Evolutionary conservation across 1,140 invertebrate species (phyloP), one percentile per base, ranked within the genome.

Genomic region (Hylyphantes graminicola): DNA sequence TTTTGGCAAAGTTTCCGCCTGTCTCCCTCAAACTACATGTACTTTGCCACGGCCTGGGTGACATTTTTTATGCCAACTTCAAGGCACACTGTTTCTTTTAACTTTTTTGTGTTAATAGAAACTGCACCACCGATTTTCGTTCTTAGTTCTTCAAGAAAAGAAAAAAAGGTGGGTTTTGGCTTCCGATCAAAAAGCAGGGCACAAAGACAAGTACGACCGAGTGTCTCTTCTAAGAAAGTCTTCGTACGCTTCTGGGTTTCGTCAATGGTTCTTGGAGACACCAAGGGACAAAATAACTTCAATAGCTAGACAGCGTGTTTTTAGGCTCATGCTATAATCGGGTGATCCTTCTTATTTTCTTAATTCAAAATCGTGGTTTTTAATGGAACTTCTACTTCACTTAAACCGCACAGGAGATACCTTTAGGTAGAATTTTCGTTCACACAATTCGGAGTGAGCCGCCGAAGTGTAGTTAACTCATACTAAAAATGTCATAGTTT

Each of bases 191-290:
- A 59, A 70, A 70, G 12, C 9, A 35, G 51, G 51, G 50, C 51
- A 19, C 51, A 70, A 70, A n/a, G 35, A 35, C 35, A 35, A 35
- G 35, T 35, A 35, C 35, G 35, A 15, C 51, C 15, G 50, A 15
- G 50, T 53, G 54, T 15, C n/a, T 70, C 51, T 68, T 70, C 68
- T 51, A n/a, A 19, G 68, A 70, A 35, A 70, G 48, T 51, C 12
- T 51, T n/a, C 53, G n/a, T 70, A n/a, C 50, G n/a, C 68, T 70
- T 70, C 13, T 53, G 13, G 68, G 68, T 53, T 70, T 53, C 68
- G 50, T 70, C 68, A 70, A 70, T 53, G 68, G 48, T 35, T 21
- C 68, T 70, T 17, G 68, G 54, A 70, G 54, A 70, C 51, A 48
- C 19, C 8, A 68, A 21, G 50, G 13, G 19, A 70, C 68, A 70